A percentile compares a stretch with the other conserved stretches of the same genome.
These are phyloP conservation scores for Aleiodes leptofemur DNA, from an alignment of 2,888 invertebrate species.

Conservation along the genomic window DNA sequence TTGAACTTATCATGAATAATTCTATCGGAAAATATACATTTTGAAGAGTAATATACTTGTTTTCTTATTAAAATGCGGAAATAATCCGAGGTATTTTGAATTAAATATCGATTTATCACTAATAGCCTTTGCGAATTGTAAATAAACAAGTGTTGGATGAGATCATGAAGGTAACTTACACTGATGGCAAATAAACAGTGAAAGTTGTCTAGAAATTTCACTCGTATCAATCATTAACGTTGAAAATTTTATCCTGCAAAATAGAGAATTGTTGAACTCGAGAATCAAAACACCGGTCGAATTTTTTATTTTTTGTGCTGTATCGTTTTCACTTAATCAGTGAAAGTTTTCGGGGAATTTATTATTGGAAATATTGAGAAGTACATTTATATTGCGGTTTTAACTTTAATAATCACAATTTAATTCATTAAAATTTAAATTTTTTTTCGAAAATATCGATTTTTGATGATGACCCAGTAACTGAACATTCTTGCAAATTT, in stretches of 20 bases:
- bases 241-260: conserved; percentile 10
- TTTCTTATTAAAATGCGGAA: too few species aligned
- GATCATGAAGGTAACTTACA: background rate
- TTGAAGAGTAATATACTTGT: background rate
- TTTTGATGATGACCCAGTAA: too few species aligned
- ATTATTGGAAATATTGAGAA: background rate
- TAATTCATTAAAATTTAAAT: too few species aligned
- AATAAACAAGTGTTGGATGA: conserved; percentile 5
- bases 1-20: too few species aligned
- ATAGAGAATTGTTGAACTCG: conserved; percentile 1
- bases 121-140: background rate
- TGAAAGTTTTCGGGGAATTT: too few species aligned
- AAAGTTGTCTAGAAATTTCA: conserved; percentile 18
- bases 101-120: background rate
- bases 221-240: background rate
- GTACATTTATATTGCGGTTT: too few species aligned
- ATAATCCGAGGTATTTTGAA: background rate
- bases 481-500: too few species aligned
- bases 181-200: background rate
- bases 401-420: too few species aligned
- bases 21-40: background rate
- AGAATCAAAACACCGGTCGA: background rate
- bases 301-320: background rate
- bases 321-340: too few species aligned
- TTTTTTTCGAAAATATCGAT: too few species aligned